phyloP scores from a whole-genome alignment of 2,797 vertebrate genomes.

The Melanotaenia trifasciata region DNA sequence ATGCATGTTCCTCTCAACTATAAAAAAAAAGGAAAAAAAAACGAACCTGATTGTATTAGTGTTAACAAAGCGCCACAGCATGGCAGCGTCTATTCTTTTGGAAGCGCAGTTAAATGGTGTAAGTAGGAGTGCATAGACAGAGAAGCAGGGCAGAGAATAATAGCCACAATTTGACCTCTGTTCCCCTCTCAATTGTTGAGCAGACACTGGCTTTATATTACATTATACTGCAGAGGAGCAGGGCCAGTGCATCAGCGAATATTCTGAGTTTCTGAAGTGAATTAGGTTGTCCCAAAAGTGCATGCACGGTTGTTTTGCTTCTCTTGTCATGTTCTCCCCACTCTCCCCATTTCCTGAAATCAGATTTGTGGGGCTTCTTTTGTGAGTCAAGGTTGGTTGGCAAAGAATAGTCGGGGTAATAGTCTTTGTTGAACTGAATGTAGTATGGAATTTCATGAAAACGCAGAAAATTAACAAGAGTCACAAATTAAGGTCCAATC shows the following conservation, averaged over 20 bases:
- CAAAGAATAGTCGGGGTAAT: slow-evolving; percentile 66
- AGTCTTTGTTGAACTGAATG: slow-evolving; percentile 54
- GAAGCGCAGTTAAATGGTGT: slow-evolving; percentile 70
- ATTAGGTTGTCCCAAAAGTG: slow-evolving; percentile 79
- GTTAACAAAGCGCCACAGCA: slow-evolving; percentile 81
- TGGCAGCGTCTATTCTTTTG: slow-evolving; percentile 66
- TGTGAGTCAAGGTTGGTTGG: slow-evolving; percentile 71
- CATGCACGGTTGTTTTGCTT: slow-evolving; percentile 74
- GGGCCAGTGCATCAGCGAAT: slow-evolving; percentile 79
- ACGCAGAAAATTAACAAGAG: slow-evolving; percentile 67
- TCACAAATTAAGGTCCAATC: slow-evolving; percentile 45
- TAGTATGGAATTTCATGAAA: slow-evolving; percentile 51
- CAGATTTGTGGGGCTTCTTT: slow-evolving; percentile 76
- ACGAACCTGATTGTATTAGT: slow-evolving; percentile 86
- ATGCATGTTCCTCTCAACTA: slow-evolving; percentile 46
- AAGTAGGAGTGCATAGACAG: slow-evolving; percentile 72
- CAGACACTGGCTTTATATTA: slow-evolving; percentile 77
- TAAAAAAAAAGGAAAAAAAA: slow-evolving; percentile 39
- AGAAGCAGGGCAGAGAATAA: slow-evolving; percentile 72
- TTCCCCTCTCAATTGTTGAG: slow-evolving; percentile 78
- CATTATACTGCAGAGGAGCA: slow-evolving; percentile 72
- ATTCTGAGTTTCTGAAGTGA: slow-evolving; percentile 80
- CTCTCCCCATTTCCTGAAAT: slow-evolving; percentile 72
- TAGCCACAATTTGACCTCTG: slow-evolving; percentile 78
- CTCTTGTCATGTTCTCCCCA: slow-evolving; percentile 68